These are phyloP conservation scores for Hormaphis cornu DNA, from an alignment of 1,140 invertebrate genomes.

Conservation along the genomic window DNA sequence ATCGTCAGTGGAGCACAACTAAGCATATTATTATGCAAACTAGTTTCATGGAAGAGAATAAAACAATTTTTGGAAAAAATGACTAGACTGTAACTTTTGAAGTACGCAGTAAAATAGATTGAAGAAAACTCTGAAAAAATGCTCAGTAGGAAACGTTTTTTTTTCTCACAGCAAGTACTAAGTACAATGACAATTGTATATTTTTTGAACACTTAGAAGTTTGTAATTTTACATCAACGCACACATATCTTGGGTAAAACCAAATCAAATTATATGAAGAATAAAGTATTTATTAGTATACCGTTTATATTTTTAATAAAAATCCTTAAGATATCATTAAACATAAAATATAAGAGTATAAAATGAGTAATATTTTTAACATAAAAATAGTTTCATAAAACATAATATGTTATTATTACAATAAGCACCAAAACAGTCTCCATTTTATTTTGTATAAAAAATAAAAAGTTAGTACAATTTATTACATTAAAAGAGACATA, in stretches of 20 bases:
- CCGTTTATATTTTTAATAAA: slow-evolving; percentile 3
- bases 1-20: too few species aligned
- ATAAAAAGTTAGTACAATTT: slow-evolving; percentile 5
- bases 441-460: slow-evolving; percentile 6
- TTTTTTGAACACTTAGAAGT: too few species aligned
- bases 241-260: not conserved
- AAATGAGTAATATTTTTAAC: slow-evolving; percentile 16
- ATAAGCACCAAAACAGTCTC: slow-evolving; percentile 16
- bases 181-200: too few species aligned
- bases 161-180: too few species aligned
- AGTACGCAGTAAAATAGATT: too few species aligned
- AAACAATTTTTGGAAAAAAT: not conserved
- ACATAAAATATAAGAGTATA: slow-evolving; percentile 12
- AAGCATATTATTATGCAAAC: too few species aligned
- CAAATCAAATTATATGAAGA: not conserved
- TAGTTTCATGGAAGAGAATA: too few species aligned
- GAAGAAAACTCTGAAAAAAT: too few species aligned
- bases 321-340: not conserved
- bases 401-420: not conserved
- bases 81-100: not conserved
- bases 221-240: not conserved
- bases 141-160: too few species aligned
- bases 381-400: slow-evolving; percentile 10
- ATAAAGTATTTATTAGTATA: too few species aligned
- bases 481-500: slow-evolving; percentile 6